phyloP scores from a whole-genome alignment of 1,140 invertebrate species.

The Brevipalpus yothersi region DNA sequence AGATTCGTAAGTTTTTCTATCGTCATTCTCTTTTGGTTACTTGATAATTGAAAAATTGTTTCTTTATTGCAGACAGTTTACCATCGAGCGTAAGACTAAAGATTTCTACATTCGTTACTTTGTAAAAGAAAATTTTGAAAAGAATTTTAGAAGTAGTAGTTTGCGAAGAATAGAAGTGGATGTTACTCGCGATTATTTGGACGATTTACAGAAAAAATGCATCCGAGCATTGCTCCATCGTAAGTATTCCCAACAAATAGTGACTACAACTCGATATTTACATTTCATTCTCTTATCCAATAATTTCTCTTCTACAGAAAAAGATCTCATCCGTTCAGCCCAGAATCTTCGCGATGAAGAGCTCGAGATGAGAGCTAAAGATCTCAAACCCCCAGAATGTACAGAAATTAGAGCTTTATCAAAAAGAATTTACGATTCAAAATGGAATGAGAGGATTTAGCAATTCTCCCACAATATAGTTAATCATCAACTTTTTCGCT shows the following conservation, averaged over 20 bases:
- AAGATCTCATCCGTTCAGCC: conserved; percentile 64
- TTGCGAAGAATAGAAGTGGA: conserved; percentile 54
- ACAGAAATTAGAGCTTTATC: not conserved
- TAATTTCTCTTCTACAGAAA: conserved; percentile 16
- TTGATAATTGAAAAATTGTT: not conserved
- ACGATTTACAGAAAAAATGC: conserved; percentile 60
- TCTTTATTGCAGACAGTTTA: conserved; percentile 44
- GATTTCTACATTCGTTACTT: conserved; percentile 66
- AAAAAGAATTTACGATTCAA: not conserved
- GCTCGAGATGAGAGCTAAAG: conserved; percentile 47
- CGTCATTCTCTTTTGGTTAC: not conserved
- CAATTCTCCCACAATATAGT: too few relatives aligned
- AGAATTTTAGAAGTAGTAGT: conserved; percentile 64
- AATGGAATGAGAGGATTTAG: too few relatives aligned
- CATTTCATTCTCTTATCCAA: not conserved
- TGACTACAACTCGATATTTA: not conserved
- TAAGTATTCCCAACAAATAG: conserved; percentile 16
- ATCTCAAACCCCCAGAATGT: conserved; percentile 64
- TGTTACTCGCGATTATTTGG: conserved; percentile 83
- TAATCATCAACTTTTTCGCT: too few relatives aligned
- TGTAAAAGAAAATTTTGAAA: conserved; percentile 84
- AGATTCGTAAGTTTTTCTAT: conserved; percentile 36
- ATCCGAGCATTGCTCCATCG: conserved; percentile 69
- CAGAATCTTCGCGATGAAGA: conserved; percentile 49
- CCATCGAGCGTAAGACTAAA: conserved; percentile 41